Evolutionary conservation across 2,888 invertebrate species (phyloP), one percentile per base, ranked within the genome.

Genomic region (Peribatodes rhomboidaria): DNA sequence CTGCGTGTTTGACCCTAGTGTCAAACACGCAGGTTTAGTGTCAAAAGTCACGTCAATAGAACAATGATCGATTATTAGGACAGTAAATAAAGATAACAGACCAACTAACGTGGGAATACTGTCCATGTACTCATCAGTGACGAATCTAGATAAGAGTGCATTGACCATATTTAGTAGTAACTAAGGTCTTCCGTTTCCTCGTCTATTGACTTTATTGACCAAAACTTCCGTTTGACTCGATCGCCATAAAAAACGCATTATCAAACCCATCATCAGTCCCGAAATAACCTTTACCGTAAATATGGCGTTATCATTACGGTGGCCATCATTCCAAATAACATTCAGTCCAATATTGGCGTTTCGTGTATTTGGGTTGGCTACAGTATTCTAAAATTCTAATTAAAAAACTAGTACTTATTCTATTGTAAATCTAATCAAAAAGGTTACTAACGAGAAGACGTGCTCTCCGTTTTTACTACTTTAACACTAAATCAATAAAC

Each of bases 231-330:
- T 65, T 56, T 67, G 69, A 66, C 60, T 71, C 63, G 61, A 72
- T 64, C 64, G 63, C 72, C 72, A 78, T 79, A 83, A 82, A 85
- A 84, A 77, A 67, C 67, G 78, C 82, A 83, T 86, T 82, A 84
- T 72, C 74, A 70, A 72, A 70, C 20, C 70, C 79, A 80, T 81
- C 70, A 79, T 77, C 76, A 77, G 70, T 76, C 72, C 73, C 72
- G 73, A 79, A 78, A 75, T 77, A 76, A 75, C 78, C 74, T 77
- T 75, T 67, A 69, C 72, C 76, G 77, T 84, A 81, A 81, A 82
- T 82, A 78, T 75, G 71, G 69, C 72, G 68, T 77, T 71, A 81
- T 86, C 76, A 80, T 83, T 61, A 61, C 6, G 41, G 52, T 56
- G 13, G 35, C 65, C 60, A 65, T 55, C 20, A 22, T 46, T 46